These are phyloP conservation scores for Progne subis DNA, from an alignment of 2,113 vertebrate species.

Conservation along the genomic window DNA sequence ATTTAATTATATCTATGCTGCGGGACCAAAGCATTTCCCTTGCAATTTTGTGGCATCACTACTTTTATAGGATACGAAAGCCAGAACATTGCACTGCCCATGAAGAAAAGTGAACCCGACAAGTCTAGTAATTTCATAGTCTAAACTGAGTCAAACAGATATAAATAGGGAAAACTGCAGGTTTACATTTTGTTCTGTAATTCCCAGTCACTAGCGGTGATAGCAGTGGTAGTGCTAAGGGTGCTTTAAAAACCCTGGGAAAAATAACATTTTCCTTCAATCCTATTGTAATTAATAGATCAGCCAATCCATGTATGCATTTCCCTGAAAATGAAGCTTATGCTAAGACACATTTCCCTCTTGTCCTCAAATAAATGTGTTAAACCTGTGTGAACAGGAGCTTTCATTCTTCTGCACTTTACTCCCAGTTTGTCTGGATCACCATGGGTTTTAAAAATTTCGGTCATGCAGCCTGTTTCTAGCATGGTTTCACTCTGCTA, in stretches of 20 bases:
- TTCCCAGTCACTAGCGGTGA: neutral
- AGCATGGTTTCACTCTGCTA: neutral
- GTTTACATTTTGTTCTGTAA: neutral
- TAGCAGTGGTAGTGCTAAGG: neutral
- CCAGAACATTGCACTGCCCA: neutral
- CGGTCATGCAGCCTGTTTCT: neutral
- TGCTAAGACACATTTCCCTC: neutral
- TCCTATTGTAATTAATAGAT: neutral
- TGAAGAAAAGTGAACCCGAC: slow-evolving; percentile 40
- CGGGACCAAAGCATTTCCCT: neutral
- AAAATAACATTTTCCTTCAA: neutral
- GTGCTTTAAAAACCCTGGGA: neutral
- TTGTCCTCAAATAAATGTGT: neutral
- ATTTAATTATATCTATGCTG: slow-evolving; percentile 21
- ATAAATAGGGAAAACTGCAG: neutral
- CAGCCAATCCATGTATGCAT: neutral
- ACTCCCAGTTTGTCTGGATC: neutral
- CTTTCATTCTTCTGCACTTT: neutral
- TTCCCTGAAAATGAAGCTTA: neutral
- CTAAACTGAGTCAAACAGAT: neutral
- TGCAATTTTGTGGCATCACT: slow-evolving; percentile 22
- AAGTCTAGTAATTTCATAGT: slow-evolving; percentile 30
- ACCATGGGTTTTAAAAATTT: neutral
- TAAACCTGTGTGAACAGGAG: neutral
- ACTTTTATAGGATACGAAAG: slow-evolving; percentile 44